Base-by-base conservation (phyloP, 2,113 vertebrate genomes). In the Oryzias curvinotus region DNA sequence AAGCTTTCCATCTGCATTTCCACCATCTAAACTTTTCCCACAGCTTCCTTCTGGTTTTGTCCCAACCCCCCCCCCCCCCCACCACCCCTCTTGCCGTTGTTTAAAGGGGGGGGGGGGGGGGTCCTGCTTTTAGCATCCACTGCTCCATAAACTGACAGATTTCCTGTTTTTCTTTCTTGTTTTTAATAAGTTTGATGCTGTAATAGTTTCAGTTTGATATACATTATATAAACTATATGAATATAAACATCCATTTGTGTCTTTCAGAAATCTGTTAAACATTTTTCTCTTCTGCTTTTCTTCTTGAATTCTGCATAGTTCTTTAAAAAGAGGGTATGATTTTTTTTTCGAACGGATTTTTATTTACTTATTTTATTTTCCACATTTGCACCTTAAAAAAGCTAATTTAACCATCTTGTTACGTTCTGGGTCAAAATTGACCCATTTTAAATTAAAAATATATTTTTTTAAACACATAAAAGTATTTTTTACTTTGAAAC, bases 131-230 rank as follows among this genome's bases (percentile, higher is more conserved):
- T 76, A 85, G 67, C 81, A 62, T 75, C 71, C 68, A 74, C 73
- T 65, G 52, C 51, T 83, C 68, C 62, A 75, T 67, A 73, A 74
- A 67, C 75, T 77, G 75, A 76, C 42, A 42, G 56, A 68, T 68
- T 81, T 71, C 58, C 75, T 52, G 75, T 77, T 80, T 81, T 71
- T 3, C 53, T 55, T 66, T 67, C 79, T 48, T 15, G 68, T 77
- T 56, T 73, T 62, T 78, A 65, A 83, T 91, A 86, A 85, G 86
- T 90, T 90, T 90, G 85, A 89, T 92, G 88, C 90, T 92, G 90
- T 90, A 91, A 88, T 91, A 90, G 86, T 87, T 91, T 93, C 91
- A 92, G 90, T 91, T 92, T 90, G 87, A 87, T 91, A 87, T 89
- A 89, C 90, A 90, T 88, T 91, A 89, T 91, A 91, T 89, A 92